Percentiles rank a stretch among this genome's conserved stretches.
Evolutionary conservation across 2,797 vertebrate genomes (phyloP).

Genomic region (Poecilia gillii): DNA sequence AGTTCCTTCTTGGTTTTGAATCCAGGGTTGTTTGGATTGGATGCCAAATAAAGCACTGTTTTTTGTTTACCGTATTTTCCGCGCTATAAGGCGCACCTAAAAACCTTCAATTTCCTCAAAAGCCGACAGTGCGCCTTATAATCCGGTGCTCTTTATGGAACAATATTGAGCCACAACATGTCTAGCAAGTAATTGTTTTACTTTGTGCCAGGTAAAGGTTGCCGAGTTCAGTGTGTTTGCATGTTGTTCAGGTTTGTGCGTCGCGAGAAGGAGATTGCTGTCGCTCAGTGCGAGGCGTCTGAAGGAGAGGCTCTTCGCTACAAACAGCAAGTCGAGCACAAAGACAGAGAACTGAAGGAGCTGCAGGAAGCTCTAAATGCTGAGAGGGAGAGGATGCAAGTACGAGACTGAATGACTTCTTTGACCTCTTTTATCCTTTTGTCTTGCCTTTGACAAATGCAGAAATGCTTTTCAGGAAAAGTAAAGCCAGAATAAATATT

Average conservation of each 20-base stretch:
- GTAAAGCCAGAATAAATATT: not conserved
- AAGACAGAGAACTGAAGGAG: conserved; percentile 91
- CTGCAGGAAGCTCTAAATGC: conserved; percentile 88
- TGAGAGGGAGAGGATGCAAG: conserved; percentile 85
- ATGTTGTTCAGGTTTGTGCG: conserved; percentile 89
- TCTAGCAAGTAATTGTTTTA: not conserved
- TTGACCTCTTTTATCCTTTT: not conserved
- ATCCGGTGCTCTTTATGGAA: too few species aligned
- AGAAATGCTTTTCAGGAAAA: not conserved
- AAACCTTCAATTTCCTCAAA: too few species aligned
- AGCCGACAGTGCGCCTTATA: too few species aligned
- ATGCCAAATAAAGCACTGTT: not conserved
- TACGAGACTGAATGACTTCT: conserved; percentile 15
- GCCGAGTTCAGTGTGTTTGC: not conserved
- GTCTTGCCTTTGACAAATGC: not conserved
- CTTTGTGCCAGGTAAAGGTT: not conserved
- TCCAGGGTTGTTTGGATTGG: not conserved
- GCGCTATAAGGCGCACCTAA: too few species aligned
- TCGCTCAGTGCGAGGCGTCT: conserved; percentile 88
- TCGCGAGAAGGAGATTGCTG: conserved; percentile 93
- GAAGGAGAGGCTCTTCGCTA: conserved; percentile 91
- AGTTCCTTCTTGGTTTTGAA: not conserved
- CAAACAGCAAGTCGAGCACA: conserved; percentile 89
- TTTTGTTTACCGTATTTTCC: not conserved
- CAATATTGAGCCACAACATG: too few species aligned